Conservation (phyloP, 92 coral and sea anemone genomes). For the Muricea muricata region DNA sequence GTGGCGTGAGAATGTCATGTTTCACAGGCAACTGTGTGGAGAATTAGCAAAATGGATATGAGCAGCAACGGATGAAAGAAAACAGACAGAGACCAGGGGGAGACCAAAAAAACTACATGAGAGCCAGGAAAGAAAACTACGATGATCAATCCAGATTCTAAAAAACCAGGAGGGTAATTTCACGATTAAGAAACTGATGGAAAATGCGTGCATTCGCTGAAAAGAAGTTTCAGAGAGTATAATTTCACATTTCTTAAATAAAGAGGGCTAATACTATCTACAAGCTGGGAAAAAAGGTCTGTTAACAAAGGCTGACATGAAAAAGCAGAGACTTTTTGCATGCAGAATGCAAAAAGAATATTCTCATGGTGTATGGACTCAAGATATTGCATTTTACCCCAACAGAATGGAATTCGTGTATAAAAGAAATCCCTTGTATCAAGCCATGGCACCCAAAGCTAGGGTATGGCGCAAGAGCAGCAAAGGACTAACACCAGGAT, state of each 20-base stretch:
- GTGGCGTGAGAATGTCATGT: no score
- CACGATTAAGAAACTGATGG: no score
- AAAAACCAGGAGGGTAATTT: no score
- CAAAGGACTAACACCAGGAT: slow-evolving; percentile 37
- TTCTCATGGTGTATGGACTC: slow-evolving; percentile 12
- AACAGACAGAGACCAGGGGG: no score
- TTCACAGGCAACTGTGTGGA: no score
- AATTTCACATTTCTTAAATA: not conserved
- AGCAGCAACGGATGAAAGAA: no score
- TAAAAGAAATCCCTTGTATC: slow-evolving; percentile 11
- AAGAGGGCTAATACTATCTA: slow-evolving; percentile 16
- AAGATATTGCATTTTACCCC: slow-evolving; percentile 41
- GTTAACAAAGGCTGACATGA: slow-evolving; percentile 3
- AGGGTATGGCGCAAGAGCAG: slow-evolving; percentile 34
- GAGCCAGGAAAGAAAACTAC: no score
- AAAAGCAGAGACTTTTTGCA: not conserved
- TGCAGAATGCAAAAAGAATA: not conserved
- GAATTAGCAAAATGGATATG: no score
- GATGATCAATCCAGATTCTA: no score
- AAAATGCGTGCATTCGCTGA: no score
- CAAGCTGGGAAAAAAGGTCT: slow-evolving; percentile 38
- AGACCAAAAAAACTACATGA: no score
- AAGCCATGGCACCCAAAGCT: slow-evolving; percentile 48
- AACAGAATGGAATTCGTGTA: slow-evolving; percentile 10
- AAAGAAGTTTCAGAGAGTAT: not conserved